Evolutionary conservation across 92 coral and sea anemone genomes (phyloP).

Genomic region (Siderastrea radians): DNA sequence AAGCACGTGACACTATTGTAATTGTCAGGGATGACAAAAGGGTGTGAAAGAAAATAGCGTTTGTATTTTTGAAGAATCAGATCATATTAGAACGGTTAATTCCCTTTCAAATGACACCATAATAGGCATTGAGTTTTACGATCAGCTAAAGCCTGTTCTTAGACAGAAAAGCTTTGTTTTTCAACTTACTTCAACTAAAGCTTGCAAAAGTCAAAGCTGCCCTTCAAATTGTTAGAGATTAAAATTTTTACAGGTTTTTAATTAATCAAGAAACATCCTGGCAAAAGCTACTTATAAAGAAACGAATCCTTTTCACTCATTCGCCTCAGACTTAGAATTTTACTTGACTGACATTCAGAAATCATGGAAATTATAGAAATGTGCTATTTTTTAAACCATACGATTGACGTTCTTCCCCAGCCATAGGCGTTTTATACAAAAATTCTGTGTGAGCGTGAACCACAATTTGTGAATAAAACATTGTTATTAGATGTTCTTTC

Average conservation of each 20-base stretch:
- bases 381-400: constrained; percentile 9
- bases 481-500: neutral
- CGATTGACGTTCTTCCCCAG: neutral
- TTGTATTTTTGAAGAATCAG: neutral
- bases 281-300: too few relatives aligned
- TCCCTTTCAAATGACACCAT: neutral
- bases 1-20: neutral
- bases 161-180: too few relatives aligned
- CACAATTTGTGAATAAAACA: constrained; percentile 28
- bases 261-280: too few relatives aligned
- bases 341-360: neutral
- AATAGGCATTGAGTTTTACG: neutral
- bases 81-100: neutral
- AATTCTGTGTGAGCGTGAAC: neutral
- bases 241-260: too few relatives aligned
- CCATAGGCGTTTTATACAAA: neutral
- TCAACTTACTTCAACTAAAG: neutral
- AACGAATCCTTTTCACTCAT: neutral
- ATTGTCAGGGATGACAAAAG: neutral
- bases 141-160: too few relatives aligned
- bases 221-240: neutral
- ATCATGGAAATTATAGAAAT: neutral
- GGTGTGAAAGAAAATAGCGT: neutral
- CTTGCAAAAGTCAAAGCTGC: neutral
- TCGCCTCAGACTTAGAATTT: neutral